Evolutionary conservation across 1,140 invertebrate genomes (phyloP).

Genomic region (Globodera ellingtonae): DNA sequence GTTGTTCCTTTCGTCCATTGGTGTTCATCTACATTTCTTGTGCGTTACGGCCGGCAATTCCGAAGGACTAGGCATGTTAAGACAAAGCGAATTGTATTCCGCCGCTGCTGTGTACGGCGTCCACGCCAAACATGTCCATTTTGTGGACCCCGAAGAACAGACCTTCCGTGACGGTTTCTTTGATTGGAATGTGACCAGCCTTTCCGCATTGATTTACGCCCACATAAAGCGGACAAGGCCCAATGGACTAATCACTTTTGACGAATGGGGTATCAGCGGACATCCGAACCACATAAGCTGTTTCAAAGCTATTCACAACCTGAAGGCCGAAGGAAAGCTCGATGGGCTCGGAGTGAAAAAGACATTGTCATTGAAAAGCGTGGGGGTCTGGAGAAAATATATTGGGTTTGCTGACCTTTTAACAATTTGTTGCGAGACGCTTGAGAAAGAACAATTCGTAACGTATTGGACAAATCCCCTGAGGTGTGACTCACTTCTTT

Average conservation of each 20-base stretch:
- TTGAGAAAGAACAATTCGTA: background rate
- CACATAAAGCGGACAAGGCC: conserved; percentile 71
- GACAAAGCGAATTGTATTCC: conserved; percentile 10
- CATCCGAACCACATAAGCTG: conserved; percentile 83
- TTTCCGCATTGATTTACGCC: conserved; percentile 31
- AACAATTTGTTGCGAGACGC: conserved; percentile 50
- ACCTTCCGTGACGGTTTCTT: conserved; percentile 76
- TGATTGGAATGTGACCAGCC: background rate
- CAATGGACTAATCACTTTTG: conserved; percentile 80
- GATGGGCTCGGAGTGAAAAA: conserved; percentile 42
- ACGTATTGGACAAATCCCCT: background rate
- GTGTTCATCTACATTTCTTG: conserved; percentile 77
- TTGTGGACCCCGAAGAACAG: conserved; percentile 71
- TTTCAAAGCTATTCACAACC: conserved; percentile 52
- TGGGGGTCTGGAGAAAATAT: conserved; percentile 77
- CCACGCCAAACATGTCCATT: conserved; percentile 70
- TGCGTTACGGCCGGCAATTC: conserved; percentile 81
- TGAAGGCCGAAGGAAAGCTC: conserved; percentile 35
- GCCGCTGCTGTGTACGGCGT: background rate
- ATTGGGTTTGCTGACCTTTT: conserved; percentile 53
- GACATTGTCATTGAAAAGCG: conserved; percentile 54
- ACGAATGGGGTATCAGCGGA: conserved; percentile 82
- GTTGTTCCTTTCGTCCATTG: conserved; percentile 71
- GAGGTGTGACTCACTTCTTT: background rate
- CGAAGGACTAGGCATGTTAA: conserved; percentile 15